phyloP scores from a whole-genome alignment of 2,888 invertebrate genomes.

The Lithophane socia region DNA sequence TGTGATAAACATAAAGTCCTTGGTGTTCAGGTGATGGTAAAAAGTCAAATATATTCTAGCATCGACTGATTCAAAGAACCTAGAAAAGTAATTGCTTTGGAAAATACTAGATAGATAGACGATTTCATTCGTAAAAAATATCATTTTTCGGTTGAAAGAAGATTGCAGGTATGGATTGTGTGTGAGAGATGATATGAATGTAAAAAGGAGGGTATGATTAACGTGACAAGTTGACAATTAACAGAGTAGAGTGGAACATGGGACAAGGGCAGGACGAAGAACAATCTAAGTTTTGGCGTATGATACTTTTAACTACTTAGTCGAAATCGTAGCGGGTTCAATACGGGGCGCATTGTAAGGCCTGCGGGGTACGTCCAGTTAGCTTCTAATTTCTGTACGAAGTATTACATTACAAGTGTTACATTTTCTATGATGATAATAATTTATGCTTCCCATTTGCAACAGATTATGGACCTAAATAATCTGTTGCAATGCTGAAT shows the following conservation, averaged over 20 bases:
- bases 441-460: background rate
- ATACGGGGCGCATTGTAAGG: background rate
- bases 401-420: background rate
- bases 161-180: background rate
- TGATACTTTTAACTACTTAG: background rate
- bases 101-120: background rate
- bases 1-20: constrained; percentile 20
- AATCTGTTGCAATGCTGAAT: constrained; percentile 8
- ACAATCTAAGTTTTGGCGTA: background rate
- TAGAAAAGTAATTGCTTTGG: too few species aligned
- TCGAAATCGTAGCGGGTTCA: background rate
- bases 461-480: background rate
- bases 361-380: background rate
- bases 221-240: too few species aligned
- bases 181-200: background rate
- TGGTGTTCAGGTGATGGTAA: background rate
- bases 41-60: background rate
- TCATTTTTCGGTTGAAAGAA: background rate
- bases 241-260: background rate
- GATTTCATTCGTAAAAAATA: background rate
- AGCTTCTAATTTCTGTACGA: background rate
- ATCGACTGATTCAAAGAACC: background rate
- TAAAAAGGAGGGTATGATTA: background rate
- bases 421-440: background rate
- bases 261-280: background rate